These are phyloP conservation scores for Agriopis aurantiaria DNA, from an alignment of 2,888 invertebrate genomes.

Conservation along the genomic window DNA sequence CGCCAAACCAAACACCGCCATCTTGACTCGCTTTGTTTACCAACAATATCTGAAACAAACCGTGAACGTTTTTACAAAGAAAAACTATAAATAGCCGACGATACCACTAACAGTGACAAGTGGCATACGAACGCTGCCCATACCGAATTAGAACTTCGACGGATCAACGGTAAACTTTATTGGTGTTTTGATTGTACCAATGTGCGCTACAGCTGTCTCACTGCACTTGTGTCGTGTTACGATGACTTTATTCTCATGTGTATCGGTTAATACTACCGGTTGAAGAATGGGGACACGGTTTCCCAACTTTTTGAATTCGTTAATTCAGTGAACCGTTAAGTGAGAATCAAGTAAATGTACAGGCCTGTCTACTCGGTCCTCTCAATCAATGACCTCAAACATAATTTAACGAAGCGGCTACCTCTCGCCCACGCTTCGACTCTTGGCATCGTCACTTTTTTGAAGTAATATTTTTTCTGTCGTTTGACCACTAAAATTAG, in stretches of 20 bases:
- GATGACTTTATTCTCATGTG: conserved; percentile 61
- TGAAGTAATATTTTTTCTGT: conserved; percentile 63
- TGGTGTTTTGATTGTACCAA: conserved; percentile 69
- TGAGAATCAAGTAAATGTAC: conserved; percentile 52
- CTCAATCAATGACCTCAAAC: conserved; percentile 80
- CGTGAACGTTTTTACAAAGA: conserved; percentile 50
- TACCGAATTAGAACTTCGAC: conserved; percentile 77
- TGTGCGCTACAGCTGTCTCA: conserved; percentile 72
- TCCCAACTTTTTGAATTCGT: conserved; percentile 52
- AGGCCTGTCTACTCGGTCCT: conserved; percentile 52
- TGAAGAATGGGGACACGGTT: conserved; percentile 47
- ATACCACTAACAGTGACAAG: conserved; percentile 66
- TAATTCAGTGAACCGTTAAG: conserved; percentile 61
- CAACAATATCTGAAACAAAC: conserved; percentile 61
- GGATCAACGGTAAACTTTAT: conserved; percentile 75
- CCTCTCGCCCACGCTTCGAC: conserved; percentile 74
- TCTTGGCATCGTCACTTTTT: conserved; percentile 64
- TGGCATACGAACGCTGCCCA: conserved; percentile 72
- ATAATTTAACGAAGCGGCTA: conserved; percentile 74
- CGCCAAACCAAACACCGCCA: conserved; percentile 94
- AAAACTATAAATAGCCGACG: conserved; percentile 68
- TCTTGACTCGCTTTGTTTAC: conserved; percentile 74
- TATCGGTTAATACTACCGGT: conserved; percentile 54
- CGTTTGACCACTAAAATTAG: conserved; percentile 53
- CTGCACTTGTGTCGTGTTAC: conserved; percentile 52